Percentiles rank a stretch among this genome's conserved stretches.
Evolutionary conservation across 2,113 vertebrate genomes (phyloP).

Genomic region (Odontophorus gujanensis): DNA sequence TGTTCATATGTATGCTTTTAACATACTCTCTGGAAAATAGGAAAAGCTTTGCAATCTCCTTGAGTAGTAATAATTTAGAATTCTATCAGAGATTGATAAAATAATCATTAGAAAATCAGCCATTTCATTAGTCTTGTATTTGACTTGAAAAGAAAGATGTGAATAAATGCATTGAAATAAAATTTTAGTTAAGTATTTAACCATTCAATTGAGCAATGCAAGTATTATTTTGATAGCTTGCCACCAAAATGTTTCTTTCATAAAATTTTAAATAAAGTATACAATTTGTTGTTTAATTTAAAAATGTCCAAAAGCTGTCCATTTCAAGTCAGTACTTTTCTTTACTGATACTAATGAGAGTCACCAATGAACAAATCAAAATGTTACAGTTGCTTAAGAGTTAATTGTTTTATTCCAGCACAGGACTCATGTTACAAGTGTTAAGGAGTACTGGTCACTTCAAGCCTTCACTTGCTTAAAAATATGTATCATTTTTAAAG

Average conservation of each 20-base stretch:
- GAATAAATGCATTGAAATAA: neutral
- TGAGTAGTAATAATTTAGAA: neutral
- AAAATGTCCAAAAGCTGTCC: neutral
- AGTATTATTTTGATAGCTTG: neutral
- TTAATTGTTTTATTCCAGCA: neutral
- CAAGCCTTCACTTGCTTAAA: neutral
- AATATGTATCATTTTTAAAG: no score
- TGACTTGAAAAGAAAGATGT: neutral
- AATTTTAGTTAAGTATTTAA: neutral
- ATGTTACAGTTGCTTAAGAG: neutral
- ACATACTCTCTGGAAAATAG: neutral
- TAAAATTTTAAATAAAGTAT: neutral
- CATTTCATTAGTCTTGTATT: neutral
- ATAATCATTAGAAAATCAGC: neutral
- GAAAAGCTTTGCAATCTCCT: neutral
- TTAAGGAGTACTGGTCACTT: neutral
- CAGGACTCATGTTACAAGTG: neutral
- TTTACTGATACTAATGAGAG: neutral
- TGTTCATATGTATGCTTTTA: neutral
- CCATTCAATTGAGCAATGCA: neutral
- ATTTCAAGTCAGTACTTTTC: neutral
- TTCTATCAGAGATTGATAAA: neutral
- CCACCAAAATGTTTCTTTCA: neutral
- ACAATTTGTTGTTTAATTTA: neutral
- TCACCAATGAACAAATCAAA: neutral